A percentile compares a stretch with the other conserved stretches of the same genome.
Conservation (phyloP, 2,888 invertebrate species). For the Dryadula phaetusa region DNA sequence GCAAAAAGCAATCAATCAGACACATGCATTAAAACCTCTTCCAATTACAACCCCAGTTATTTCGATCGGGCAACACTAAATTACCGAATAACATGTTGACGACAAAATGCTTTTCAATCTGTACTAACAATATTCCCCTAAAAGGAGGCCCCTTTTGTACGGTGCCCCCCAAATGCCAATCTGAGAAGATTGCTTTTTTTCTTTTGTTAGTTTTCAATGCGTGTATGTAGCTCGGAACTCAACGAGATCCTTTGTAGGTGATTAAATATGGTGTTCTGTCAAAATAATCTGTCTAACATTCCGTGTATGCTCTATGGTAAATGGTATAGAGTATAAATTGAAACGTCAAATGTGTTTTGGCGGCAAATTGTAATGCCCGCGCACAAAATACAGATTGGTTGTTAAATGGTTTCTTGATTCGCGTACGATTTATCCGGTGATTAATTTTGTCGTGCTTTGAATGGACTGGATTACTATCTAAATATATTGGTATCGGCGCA, state of each 20-base stretch:
- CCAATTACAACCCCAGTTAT: constrained; percentile 76
- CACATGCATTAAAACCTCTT: constrained; percentile 59
- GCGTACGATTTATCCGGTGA: constrained; percentile 71
- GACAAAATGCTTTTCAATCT: constrained; percentile 83
- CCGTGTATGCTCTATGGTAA: constrained; percentile 39
- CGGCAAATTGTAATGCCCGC: constrained; percentile 48
- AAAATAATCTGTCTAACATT: constrained; percentile 41
- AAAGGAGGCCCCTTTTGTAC: constrained; percentile 67
- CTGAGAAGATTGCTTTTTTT: constrained; percentile 83
- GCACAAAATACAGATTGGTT: constrained; percentile 75
- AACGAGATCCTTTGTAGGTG: constrained; percentile 77
- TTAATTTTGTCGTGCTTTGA: constrained; percentile 62
- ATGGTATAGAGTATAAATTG: constrained; percentile 45
- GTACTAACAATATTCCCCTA: constrained; percentile 72
- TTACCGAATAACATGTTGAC: constrained; percentile 82
- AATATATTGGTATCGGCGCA: constrained; percentile 24
- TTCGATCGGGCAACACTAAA: constrained; percentile 79
- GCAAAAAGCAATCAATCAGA: constrained; percentile 53
- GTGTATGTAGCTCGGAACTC: constrained; percentile 70
- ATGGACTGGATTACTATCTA: constrained; percentile 32
- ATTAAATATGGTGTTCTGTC: constrained; percentile 72
- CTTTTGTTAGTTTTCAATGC: constrained; percentile 83
- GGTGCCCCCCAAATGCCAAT: constrained; percentile 80
- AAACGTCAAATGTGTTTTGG: constrained; percentile 44
- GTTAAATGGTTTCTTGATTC: constrained; percentile 82